Base-by-base conservation (phyloP, 2,888 invertebrate genomes). In the Drepana falcataria region DNA sequence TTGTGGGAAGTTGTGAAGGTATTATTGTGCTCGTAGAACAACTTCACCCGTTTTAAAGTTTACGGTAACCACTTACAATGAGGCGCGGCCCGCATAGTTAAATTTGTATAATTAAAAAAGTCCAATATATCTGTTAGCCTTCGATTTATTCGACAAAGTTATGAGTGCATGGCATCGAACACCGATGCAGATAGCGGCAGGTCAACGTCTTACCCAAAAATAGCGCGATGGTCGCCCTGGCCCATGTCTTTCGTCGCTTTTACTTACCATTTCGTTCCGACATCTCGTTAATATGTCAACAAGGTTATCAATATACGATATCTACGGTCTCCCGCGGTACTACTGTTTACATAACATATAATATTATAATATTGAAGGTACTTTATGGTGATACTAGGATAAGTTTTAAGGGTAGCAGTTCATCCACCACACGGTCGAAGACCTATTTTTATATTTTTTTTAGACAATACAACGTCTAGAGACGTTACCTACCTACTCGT, bases 191-290 rank as follows among this genome's bases (percentile, higher is more conserved):
- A 69, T 69, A 69, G 71, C 64, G 73, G 60, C 80, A 80, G 90
- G 90, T 90, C 90, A 90, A 88, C 84, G 90, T 79, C 86, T 87
- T 58, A 64, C 69, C 74, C 83, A 76, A 75, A 88, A 90, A 90
- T 89, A 90, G 84, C 77, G 64, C 64, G 67, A 66, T 76, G 75
- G 69, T 69, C 75, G 69, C 78, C 77, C 83, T 87, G 89, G 82
- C 73, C 79, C 74, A 71, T 81, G 81, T 87, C 85, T 85, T 71
- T 89, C 87, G 74, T 77, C 88, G 77, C 71, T 66, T 68, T 71
- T 80, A 77, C 84, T 81, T 77, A 82, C 79, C 81, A 76, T 84
- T 83, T 79, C 76, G 73, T 80, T 81, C 77, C 9, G 9, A 9
- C 74, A 77, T 83, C 75, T 84, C 87, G 78, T 89, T 84, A 85